phyloP scores from a whole-genome alignment of 2,113 vertebrate species.

The Amphiprion percula region DNA sequence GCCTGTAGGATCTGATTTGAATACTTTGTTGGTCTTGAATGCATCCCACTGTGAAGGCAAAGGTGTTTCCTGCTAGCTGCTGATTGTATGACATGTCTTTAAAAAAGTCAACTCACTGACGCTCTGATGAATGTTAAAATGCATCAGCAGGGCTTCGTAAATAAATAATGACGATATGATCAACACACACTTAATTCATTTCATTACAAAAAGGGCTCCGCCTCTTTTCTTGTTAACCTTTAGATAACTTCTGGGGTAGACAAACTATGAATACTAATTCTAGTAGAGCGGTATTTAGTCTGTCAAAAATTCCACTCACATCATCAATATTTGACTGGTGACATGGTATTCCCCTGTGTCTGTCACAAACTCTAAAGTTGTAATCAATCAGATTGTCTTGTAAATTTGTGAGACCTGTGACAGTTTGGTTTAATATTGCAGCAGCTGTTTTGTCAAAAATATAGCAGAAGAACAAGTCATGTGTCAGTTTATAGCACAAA shows the following conservation, averaged over 20 bases:
- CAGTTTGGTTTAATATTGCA: background rate
- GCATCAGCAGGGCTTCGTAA: background rate
- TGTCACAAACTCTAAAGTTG: background rate
- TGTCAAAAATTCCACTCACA: background rate
- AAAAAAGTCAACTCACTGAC: background rate
- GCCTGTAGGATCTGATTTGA: background rate
- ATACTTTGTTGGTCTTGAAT: background rate
- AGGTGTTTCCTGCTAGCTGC: constrained; percentile 11
- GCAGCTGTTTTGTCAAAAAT: background rate
- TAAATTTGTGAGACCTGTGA: background rate
- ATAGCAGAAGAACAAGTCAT: background rate
- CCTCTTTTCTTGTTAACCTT: background rate
- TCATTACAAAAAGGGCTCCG: background rate
- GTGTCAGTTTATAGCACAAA: background rate
- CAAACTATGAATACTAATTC: background rate
- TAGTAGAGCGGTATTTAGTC: background rate
- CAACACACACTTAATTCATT: background rate
- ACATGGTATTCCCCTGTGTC: background rate
- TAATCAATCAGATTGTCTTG: background rate
- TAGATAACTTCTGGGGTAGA: background rate
- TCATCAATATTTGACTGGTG: constrained; percentile 1
- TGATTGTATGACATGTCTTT: background rate
- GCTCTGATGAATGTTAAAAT: background rate
- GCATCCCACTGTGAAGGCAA: background rate
- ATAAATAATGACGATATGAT: background rate